Evolutionary conservation across 2,113 vertebrate species (phyloP).

Genomic region (Elaphurus davidianus): DNA sequence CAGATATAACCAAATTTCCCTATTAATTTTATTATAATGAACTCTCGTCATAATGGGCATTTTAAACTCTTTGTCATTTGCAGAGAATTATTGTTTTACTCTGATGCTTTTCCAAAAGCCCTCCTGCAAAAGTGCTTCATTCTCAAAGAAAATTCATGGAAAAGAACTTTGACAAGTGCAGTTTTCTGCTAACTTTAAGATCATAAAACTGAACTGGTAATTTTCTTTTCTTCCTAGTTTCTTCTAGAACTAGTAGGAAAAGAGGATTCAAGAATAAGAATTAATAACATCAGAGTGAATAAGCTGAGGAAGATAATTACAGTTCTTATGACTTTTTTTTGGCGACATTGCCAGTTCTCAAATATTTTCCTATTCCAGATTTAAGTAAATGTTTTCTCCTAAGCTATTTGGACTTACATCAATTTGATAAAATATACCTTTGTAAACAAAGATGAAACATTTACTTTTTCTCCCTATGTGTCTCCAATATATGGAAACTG

Average conservation of each 20-base stretch:
- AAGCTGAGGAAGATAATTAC: neutral
- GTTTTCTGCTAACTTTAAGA: neutral
- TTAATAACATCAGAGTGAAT: neutral
- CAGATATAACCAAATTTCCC: neutral
- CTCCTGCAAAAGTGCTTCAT: neutral
- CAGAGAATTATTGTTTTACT: neutral
- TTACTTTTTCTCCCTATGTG: neutral
- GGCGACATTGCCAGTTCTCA: neutral
- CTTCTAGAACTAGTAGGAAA: neutral
- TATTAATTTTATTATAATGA: neutral
- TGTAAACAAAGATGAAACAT: neutral
- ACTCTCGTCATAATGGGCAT: neutral
- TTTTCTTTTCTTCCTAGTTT: neutral
- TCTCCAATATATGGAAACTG: neutral
- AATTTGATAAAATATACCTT: neutral
- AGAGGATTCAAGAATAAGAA: neutral
- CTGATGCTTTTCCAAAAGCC: neutral
- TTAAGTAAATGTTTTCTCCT: neutral
- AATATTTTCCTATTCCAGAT: neutral
- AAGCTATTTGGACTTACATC: neutral
- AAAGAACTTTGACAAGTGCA: neutral
- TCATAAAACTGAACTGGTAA: neutral
- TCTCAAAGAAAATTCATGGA: neutral
- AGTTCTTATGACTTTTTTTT: neutral
- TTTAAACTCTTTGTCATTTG: neutral